Percentiles rank a stretch among this genome's conserved stretches.
phyloP scores from a whole-genome alignment of 2,113 vertebrate species.

The Daubentonia madagascariensis region DNA sequence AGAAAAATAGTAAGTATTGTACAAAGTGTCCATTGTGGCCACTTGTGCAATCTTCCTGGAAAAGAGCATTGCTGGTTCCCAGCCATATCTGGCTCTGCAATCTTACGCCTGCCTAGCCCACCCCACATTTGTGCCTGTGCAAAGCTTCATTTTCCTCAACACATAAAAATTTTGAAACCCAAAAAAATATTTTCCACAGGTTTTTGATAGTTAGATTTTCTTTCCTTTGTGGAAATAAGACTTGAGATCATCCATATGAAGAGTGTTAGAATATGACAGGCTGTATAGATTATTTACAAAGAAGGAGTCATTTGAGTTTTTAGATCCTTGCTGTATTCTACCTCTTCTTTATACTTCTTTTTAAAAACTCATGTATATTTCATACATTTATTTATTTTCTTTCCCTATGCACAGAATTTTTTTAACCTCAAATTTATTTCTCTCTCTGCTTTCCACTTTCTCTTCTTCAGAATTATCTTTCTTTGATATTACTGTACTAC shows the following conservation, averaged over 20 bases:
- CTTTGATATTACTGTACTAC: background rate
- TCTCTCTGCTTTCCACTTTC: background rate
- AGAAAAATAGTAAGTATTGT: background rate
- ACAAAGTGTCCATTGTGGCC: background rate
- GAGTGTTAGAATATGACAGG: background rate
- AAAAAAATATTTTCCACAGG: background rate
- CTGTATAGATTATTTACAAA: background rate
- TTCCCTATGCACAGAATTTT: background rate
- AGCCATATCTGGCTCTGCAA: background rate
- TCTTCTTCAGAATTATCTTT: background rate
- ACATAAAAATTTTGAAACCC: background rate
- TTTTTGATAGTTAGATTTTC: background rate
- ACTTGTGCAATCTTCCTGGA: background rate
- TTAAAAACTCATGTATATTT: slow-evolving; percentile 7
- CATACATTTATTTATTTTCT: slow-evolving; percentile 4
- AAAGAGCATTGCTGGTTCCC: background rate
- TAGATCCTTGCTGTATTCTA: background rate
- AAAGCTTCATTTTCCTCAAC: background rate
- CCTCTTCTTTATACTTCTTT: background rate
- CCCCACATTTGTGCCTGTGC: too few species aligned
- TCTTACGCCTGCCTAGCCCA: background rate
- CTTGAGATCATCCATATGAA: background rate
- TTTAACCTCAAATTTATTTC: background rate
- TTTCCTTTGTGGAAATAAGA: background rate
- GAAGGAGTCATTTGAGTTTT: background rate